These are phyloP conservation scores for Rhagoletis pomonella DNA, from an alignment of 1,140 invertebrate genomes.

Conservation along the genomic window DNA sequence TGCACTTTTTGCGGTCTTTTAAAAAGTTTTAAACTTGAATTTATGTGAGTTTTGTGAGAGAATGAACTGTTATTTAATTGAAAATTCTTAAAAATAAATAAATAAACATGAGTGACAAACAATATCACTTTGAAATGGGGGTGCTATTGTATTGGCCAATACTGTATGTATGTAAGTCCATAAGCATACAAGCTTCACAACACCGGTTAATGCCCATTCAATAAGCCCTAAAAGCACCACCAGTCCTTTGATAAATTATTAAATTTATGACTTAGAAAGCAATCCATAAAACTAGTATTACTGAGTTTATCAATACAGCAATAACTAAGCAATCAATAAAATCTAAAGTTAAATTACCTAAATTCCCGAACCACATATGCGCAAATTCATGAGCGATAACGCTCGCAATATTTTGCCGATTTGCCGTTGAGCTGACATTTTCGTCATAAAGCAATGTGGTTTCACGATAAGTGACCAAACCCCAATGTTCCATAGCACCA, in stretches of 20 bases:
- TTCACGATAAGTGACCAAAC: constrained; percentile 89
- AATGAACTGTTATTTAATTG: no score
- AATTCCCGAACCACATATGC: constrained; percentile 94
- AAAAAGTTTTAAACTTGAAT: no score
- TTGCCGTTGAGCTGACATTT: constrained; percentile 80
- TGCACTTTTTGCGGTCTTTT: no score
- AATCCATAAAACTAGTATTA: neutral
- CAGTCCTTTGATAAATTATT: neutral
- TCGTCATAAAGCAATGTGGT: constrained; percentile 85
- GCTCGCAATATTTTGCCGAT: constrained; percentile 86
- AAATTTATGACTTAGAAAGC: neutral
- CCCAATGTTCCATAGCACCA: constrained; percentile 97
- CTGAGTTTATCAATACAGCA: neutral
- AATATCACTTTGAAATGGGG: no score
- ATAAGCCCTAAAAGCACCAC: neutral
- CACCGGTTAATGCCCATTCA: neutral
- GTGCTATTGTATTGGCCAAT: no score
- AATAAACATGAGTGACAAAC: no score
- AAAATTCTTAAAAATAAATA: no score
- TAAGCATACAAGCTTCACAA: no score
- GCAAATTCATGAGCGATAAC: constrained; percentile 94
- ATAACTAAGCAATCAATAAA: neutral
- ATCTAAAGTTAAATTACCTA: constrained; percentile 78
- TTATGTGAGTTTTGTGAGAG: no score
- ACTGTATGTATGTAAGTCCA: no score